Conservation (phyloP, 1,140 invertebrate species). For the Pachypsylla venusta region DNA sequence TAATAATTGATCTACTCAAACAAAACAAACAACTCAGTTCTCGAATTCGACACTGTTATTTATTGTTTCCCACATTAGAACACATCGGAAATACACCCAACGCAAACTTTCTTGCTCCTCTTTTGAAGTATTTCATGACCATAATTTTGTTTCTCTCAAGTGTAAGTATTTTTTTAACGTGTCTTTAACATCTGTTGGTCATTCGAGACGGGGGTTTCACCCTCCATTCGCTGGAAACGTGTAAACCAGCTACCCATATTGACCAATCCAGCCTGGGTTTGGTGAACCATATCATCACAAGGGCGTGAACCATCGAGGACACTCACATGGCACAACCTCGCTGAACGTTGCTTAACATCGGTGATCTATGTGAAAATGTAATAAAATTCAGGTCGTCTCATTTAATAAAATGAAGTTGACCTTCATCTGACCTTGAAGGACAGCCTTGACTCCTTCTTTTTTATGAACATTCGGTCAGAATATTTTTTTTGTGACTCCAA, state of each 20-base stretch:
- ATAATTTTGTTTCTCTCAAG: constrained; percentile 40
- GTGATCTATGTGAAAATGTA: no score
- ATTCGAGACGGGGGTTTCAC: no score
- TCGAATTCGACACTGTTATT: constrained; percentile 40
- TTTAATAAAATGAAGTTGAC: no score
- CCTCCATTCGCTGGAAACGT: no score
- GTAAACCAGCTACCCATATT: no score
- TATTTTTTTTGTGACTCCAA: no score
- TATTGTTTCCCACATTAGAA: constrained; percentile 72
- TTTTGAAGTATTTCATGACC: constrained; percentile 30
- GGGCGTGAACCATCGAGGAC: neutral
- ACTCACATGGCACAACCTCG: no score
- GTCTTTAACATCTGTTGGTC: no score
- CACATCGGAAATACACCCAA: constrained; percentile 52
- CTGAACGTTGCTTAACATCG: no score
- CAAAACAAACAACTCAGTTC: constrained; percentile 32
- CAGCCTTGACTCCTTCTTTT: neutral
- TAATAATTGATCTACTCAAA: constrained; percentile 56
- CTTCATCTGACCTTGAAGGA: no score
- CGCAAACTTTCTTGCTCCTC: constrained; percentile 41
- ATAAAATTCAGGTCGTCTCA: no score
- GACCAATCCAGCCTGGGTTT: neutral
- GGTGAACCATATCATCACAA: neutral
- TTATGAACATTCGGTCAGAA: no score
- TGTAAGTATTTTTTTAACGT: constrained; percentile 23